Evolutionary conservation across 1,140 invertebrate genomes (phyloP), one percentile per base, ranked within the genome.

Genomic region (Calephelis nemesis): DNA sequence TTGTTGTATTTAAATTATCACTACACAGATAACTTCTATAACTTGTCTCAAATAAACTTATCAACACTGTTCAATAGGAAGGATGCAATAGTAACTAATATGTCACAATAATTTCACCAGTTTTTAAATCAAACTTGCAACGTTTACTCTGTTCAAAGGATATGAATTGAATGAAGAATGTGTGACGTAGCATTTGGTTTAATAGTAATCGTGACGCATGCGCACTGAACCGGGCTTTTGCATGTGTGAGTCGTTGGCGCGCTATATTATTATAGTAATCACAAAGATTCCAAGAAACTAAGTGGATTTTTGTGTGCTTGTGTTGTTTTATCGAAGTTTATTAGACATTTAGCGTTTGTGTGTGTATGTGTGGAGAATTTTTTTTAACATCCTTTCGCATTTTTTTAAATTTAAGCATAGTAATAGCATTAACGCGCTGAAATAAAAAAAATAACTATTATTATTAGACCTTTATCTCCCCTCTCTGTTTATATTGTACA

Each of bases 91-190:
- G 30, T 30, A 30, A 12, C n/a, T 12, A 79, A 77, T 87, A 82
- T 90, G 88, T 88, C 87, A 88, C 88, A 90, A 90, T 76, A 76
- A 88, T 90, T 88, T 88, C 85, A 85, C 82, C 81, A 88, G 19
- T 47, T 60, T 47, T 47, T 45, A 30, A 47, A 30, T 15, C 64
- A 67, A 68, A 49, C 30, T 63, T 58, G 40, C 70, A 47, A 63
- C 85, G 83, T 85, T 4, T 30, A 67, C 40, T 73, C 0, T 81
- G 70, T 42, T 30, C 76, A 74, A 77, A 67, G 54, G 75, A 60
- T 82, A 63, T 45, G 54, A 52, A 68, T 63, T 67, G 79, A 88
- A 81, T 90, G 86, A 70, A 68, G 63, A 39, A 10, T 40, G 30
- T 45, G 67, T 76, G 81, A 83, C 77, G 76, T 69, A 70, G 66